Percentiles rank a stretch among this genome's conserved stretches.
phyloP scores from a whole-genome alignment of 2,797 vertebrate species.

The Sebastes goodei region DNA sequence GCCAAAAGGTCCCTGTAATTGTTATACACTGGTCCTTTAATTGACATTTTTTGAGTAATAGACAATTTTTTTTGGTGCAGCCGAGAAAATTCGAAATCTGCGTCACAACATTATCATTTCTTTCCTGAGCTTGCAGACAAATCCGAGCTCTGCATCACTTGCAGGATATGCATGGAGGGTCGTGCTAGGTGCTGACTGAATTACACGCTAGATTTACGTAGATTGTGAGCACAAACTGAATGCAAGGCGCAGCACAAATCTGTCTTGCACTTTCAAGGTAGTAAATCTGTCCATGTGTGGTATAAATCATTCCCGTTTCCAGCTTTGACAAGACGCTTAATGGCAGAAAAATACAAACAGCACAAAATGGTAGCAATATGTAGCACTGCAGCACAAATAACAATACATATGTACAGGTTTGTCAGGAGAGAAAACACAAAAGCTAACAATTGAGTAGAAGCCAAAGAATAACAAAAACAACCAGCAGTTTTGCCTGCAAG shows the following conservation, averaged over 20 bases:
- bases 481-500: not conserved
- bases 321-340: not conserved
- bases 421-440: not conserved
- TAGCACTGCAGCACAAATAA: not conserved
- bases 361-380: not conserved
- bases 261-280: not conserved
- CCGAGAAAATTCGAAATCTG: not conserved
- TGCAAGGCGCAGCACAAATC: not conserved
- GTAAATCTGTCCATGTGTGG: not conserved
- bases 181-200: not conserved
- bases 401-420: not conserved
- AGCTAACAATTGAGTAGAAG: not conserved
- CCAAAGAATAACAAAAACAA: not conserved
- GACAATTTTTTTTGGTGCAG: not conserved
- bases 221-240: not conserved
- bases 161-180: not conserved
- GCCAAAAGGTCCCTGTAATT: too few relatives aligned
- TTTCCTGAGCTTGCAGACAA: not conserved
- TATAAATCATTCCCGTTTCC: not conserved
- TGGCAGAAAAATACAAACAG: not conserved
- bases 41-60: not conserved
- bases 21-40: too few relatives aligned
- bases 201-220: not conserved
- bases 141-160: not conserved
- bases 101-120: not conserved